These are phyloP conservation scores for Aphaenogaster floridana DNA, from an alignment of 1,140 invertebrate species.

Conservation along the genomic window DNA sequence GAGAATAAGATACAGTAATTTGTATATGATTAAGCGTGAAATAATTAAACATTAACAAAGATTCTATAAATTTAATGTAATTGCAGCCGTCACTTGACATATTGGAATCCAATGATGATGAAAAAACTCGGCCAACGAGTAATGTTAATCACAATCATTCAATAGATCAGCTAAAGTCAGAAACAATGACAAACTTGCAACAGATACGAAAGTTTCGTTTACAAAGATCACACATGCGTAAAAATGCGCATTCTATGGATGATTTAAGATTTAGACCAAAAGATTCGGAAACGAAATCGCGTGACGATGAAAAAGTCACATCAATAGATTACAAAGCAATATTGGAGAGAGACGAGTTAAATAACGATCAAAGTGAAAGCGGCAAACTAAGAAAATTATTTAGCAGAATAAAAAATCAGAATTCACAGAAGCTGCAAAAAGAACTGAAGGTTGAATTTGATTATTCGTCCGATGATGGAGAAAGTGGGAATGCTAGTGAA, in stretches of 20 bases:
- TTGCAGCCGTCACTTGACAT: conserved; percentile 69
- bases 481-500: conserved; percentile 57
- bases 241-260: conserved; percentile 37
- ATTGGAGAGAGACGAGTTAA: background rate
- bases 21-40: background rate
- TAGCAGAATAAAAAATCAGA: conserved; percentile 53
- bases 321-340: conserved; percentile 28
- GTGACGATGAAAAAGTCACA: conserved; percentile 24
- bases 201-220: conserved; percentile 76
- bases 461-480: conserved; percentile 68
- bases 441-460: conserved; percentile 64
- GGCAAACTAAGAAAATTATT: conserved; percentile 62
- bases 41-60: conserved; percentile 15
- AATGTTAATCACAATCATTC: conserved; percentile 55
- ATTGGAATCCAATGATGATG: conserved; percentile 62
- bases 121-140: conserved; percentile 38
- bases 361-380: conserved; percentile 36
- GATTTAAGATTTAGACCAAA: conserved; percentile 53
- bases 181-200: conserved; percentile 77
- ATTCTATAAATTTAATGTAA: conserved; percentile 2
- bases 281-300: conserved; percentile 35
- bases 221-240: conserved; percentile 72
- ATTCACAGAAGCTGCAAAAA: conserved; percentile 68
- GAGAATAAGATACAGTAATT: conserved; percentile 37
- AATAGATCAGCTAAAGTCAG: conserved; percentile 55